Conservation (phyloP, 2,888 invertebrate genomes). For the Drosophila paracracens region DNA sequence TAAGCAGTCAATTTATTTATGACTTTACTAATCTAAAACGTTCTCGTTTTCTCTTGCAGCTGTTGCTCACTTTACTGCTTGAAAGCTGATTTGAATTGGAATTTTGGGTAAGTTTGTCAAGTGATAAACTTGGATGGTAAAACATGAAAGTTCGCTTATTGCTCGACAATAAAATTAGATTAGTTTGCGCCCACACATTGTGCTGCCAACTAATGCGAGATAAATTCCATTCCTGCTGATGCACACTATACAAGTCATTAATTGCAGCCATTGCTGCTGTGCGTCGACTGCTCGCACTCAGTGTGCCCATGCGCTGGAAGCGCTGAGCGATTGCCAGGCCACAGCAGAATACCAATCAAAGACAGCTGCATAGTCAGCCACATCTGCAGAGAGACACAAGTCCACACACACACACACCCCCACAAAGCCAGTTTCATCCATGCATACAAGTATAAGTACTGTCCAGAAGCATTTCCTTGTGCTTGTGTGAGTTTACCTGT, state of each 20-base stretch:
- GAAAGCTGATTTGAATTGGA: background rate
- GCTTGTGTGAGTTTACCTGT: background rate
- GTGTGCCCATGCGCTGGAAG: constrained; percentile 19
- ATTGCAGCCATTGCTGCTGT: constrained; percentile 25
- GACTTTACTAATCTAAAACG: background rate
- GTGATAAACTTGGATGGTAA: constrained; percentile 6
- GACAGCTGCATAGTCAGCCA: constrained; percentile 19
- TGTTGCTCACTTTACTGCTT: background rate
- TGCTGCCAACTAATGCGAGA: background rate
- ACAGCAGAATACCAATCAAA: constrained; percentile 44
- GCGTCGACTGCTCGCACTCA: constrained; percentile 23
- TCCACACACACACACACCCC: background rate
- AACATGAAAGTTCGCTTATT: background rate
- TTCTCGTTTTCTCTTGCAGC: background rate
- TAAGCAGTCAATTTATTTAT: background rate
- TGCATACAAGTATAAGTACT: background rate
- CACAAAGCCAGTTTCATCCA: background rate
- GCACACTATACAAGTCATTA: constrained; percentile 17
- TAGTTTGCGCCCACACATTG: constrained; percentile 1
- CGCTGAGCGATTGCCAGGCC: constrained; percentile 44
- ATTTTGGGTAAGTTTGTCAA: constrained; percentile 2
- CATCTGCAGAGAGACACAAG: background rate
- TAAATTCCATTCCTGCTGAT: constrained; percentile 17
- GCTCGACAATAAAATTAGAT: constrained; percentile 2
- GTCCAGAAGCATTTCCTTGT: background rate